A percentile compares a stretch with the other conserved stretches of the same genome.
Conservation (phyloP, 2,113 vertebrate genomes). For the Colius striatus region DNA sequence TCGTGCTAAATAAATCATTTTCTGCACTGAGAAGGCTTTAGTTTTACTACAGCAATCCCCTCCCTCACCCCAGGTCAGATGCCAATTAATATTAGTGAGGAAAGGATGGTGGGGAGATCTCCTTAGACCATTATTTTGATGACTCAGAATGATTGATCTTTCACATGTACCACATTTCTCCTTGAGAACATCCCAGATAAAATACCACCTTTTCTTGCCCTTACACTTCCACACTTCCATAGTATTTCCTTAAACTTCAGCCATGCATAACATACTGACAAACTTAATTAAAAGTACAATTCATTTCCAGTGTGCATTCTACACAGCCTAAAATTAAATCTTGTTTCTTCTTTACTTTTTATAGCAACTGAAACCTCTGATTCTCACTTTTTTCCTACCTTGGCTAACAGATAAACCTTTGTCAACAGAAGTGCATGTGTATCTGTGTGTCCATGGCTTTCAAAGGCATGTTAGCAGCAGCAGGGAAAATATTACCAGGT, state of each 20-base stretch:
- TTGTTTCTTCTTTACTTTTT: not conserved
- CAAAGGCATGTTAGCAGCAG: not conserved
- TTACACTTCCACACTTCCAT: not conserved
- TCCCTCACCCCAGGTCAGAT: not conserved
- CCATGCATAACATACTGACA: not conserved
- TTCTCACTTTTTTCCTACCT: not conserved
- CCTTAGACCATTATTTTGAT: not conserved
- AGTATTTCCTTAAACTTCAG: constrained; percentile 13
- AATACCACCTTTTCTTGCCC: not conserved
- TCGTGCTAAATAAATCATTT: not conserved
- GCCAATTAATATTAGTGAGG: not conserved
- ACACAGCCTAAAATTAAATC: not conserved
- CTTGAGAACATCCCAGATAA: not conserved
- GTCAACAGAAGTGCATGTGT: not conserved
- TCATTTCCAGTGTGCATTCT: not conserved
- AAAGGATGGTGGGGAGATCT: not conserved
- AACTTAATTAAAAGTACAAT: constrained; percentile 45
- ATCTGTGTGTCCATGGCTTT: not conserved
- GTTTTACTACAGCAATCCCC: not conserved
- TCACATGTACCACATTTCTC: not conserved
- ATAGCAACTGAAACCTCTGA: not conserved
- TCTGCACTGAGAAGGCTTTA: not conserved
- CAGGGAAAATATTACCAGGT: not conserved
- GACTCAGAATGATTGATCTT: not conserved
- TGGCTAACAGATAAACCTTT: not conserved